phyloP scores from a whole-genome alignment of 2,113 vertebrate genomes.

The Junco hyemalis region DNA sequence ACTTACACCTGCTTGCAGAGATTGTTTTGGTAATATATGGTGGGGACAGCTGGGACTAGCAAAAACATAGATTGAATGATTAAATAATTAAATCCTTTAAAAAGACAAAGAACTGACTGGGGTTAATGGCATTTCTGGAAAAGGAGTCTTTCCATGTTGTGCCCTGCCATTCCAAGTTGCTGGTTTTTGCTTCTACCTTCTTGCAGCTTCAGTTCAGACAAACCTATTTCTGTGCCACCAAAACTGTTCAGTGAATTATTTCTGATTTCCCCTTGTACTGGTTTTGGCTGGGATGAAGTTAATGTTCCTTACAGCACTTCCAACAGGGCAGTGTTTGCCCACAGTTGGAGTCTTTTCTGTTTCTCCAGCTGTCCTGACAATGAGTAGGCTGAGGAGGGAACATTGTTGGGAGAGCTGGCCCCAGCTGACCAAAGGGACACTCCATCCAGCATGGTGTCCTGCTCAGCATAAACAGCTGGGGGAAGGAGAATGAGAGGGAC shows the following conservation, averaged over 20 bases:
- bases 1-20: not conserved
- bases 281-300: not conserved
- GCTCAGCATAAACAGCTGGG: not conserved
- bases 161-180: not conserved
- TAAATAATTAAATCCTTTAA: not conserved
- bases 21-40: not conserved
- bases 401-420: not conserved
- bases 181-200: not conserved
- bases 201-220: not conserved
- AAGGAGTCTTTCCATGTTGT: not conserved
- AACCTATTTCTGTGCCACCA: not conserved
- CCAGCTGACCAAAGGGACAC: not conserved
- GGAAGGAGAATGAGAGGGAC: fast-evolving
- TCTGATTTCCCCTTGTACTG: not conserved
- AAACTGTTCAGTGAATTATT: not conserved
- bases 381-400: not conserved
- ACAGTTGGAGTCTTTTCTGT: not conserved
- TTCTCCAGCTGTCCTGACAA: not conserved
- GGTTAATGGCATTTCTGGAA: not conserved
- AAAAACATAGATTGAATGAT: not conserved
- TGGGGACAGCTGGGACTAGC: not conserved
- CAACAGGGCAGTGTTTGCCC: not conserved
- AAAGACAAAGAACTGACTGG: not conserved
- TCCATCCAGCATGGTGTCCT: fast-evolving
- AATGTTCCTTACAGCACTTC: not conserved